Percentiles rank a stretch among this genome's conserved stretches.
phyloP scores from a whole-genome alignment of 2,888 invertebrate species.

The Ecdyonurus torrentis region DNA sequence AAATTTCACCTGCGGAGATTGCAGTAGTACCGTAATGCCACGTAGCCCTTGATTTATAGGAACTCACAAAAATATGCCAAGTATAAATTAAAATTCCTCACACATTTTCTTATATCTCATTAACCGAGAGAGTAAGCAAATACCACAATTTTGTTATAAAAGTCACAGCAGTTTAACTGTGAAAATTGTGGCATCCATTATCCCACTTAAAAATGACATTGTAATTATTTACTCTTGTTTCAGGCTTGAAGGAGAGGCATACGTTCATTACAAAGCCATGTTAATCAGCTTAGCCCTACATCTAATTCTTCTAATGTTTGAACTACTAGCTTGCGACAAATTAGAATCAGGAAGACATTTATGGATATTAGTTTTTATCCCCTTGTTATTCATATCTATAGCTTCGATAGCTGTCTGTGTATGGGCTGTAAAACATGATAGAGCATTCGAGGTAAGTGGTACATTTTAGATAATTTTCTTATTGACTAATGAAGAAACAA shows the following conservation, averaged over 20 bases:
- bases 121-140: no score
- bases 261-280: constrained; percentile 97
- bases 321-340: constrained; percentile 89
- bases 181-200: no score
- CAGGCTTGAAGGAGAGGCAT: constrained; percentile 88
- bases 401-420: constrained; percentile 93
- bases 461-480: background rate
- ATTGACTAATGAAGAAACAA: background rate
- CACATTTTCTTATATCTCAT: no score
- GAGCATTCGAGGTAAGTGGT: constrained; percentile 73
- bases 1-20: no score
- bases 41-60: no score
- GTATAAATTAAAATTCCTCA: no score
- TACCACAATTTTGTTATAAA: no score
- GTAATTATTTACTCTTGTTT: constrained; percentile 21
- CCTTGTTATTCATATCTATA: constrained; percentile 89
- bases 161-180: no score
- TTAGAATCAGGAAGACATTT: constrained; percentile 68
- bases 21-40: no score
- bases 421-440: constrained; percentile 97
- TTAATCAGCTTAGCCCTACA: constrained; percentile 88
- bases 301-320: constrained; percentile 88
- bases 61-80: no score
- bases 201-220: no score
- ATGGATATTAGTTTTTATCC: constrained; percentile 89